Percentiles rank a stretch among this genome's conserved stretches.
These are phyloP conservation scores for Macrophya alboannulata DNA, from an alignment of 2,888 invertebrate genomes.

Conservation along the genomic window DNA sequence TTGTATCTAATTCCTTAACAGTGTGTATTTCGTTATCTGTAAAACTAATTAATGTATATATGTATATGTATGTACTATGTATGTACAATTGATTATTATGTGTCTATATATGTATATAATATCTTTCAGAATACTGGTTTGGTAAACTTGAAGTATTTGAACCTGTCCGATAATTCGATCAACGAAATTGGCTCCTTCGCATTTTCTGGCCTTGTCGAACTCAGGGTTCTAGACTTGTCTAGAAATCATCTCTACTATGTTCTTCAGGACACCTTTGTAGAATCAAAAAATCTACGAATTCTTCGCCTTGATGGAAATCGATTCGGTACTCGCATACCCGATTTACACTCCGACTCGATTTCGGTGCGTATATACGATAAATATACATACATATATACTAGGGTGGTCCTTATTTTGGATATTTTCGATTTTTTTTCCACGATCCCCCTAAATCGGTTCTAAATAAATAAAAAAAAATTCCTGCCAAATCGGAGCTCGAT, in stretches of 20 bases:
- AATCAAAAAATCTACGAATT: slow-evolving; percentile 71
- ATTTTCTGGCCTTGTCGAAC: slow-evolving; percentile 79
- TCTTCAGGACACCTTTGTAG: slow-evolving; percentile 77
- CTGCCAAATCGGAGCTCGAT: too few relatives aligned
- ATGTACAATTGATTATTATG: background rate
- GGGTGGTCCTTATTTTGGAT: too few relatives aligned
- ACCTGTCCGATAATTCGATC: slow-evolving; percentile 80
- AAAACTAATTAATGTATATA: background rate
- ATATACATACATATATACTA: too few relatives aligned
- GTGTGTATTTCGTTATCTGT: background rate
- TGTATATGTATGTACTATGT: background rate
- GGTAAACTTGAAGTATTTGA: slow-evolving; percentile 76
- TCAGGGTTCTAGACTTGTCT: slow-evolving; percentile 80
- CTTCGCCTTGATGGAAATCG: slow-evolving; percentile 75
- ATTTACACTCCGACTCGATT: slow-evolving; percentile 69
- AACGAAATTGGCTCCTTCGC: slow-evolving; percentile 78
- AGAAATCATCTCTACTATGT: slow-evolving; percentile 79
- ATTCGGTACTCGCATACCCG: slow-evolving; percentile 73
- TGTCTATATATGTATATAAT: background rate
- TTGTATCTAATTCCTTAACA: background rate
- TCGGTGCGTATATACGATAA: slow-evolving; percentile 67
- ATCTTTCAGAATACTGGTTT: slow-evolving; percentile 72
- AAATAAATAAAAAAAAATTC: too few relatives aligned
- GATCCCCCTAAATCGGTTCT: too few relatives aligned
- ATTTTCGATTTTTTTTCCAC: too few relatives aligned